Conservation (phyloP, 2,113 vertebrate species). For the Gallinago undulata region DNA sequence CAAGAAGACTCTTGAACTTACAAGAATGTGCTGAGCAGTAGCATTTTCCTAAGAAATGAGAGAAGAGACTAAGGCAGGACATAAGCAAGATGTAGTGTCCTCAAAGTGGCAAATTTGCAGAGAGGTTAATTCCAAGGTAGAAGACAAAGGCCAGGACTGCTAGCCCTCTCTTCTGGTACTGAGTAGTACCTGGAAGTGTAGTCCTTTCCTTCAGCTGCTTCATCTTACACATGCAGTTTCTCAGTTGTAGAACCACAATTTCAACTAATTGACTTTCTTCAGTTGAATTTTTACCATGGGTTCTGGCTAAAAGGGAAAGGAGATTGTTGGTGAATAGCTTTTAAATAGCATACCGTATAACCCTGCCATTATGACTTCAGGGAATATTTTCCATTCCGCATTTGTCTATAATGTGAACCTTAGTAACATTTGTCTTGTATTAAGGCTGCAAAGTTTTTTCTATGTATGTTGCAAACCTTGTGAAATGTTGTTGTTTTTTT, state of each 20-base stretch:
- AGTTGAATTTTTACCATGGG: slow-evolving; percentile 5
- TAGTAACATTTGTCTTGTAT: slow-evolving; percentile 30
- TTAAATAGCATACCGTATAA: slow-evolving; percentile 42
- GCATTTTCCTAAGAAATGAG: background rate
- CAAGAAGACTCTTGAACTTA: background rate
- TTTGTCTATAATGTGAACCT: slow-evolving; percentile 35
- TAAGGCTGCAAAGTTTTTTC: background rate
- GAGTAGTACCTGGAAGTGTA: background rate
- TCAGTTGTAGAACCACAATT: background rate
- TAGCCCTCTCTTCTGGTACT: background rate
- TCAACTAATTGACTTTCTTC: slow-evolving; percentile 22
- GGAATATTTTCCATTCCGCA: slow-evolving; percentile 53
- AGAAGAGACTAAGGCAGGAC: background rate
- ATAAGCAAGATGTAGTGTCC: background rate
- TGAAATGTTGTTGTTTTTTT: background rate
- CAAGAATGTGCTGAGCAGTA: background rate
- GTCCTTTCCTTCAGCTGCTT: background rate
- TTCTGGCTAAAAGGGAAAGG: slow-evolving; percentile 29
- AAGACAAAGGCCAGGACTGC: background rate
- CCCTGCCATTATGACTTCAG: slow-evolving; percentile 44
- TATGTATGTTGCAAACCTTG: slow-evolving; percentile 19
- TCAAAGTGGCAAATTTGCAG: background rate
- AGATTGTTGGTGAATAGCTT: slow-evolving; percentile 32
- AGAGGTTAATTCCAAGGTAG: background rate
- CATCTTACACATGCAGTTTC: background rate